These are phyloP conservation scores for Callinectes sapidus DNA, from an alignment of 2,888 invertebrate genomes.

Conservation along the genomic window DNA sequence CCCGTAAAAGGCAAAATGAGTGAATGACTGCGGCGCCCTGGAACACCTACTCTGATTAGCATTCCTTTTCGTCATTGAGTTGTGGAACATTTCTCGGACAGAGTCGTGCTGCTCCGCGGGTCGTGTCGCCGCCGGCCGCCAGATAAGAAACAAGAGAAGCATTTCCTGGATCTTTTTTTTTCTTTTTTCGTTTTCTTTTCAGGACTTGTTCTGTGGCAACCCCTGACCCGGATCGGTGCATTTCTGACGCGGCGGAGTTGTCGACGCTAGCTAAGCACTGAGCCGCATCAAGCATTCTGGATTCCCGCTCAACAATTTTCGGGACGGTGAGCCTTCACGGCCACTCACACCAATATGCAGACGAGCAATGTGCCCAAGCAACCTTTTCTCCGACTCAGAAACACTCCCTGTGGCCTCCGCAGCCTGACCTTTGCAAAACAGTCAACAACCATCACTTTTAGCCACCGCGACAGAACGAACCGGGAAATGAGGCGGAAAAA, in stretches of 20 bases:
- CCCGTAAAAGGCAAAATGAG: slow-evolving; percentile 41
- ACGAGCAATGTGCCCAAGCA: neutral
- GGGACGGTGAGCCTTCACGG: slow-evolving; percentile 28
- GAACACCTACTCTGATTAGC: slow-evolving; percentile 38
- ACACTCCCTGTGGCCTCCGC: neutral
- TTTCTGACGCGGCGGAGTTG: slow-evolving; percentile 49
- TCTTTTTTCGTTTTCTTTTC: slow-evolving; percentile 15
- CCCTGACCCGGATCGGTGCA: slow-evolving; percentile 58
- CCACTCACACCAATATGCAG: slow-evolving; percentile 23
- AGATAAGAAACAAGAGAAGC: slow-evolving; percentile 53
- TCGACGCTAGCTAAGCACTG: slow-evolving; percentile 29
- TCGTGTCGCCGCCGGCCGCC: slow-evolving; percentile 23
- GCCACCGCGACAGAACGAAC: neutral
- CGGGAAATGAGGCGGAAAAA: neutral
- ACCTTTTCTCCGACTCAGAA: slow-evolving; percentile 12
- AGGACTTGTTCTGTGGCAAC: slow-evolving; percentile 51
- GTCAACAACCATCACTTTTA: slow-evolving; percentile 4
- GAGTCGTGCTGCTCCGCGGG: slow-evolving; percentile 23
- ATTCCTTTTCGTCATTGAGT: slow-evolving; percentile 20
- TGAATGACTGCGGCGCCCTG: slow-evolving; percentile 28
- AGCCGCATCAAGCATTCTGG: slow-evolving; percentile 16
- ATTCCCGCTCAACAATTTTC: slow-evolving; percentile 22
- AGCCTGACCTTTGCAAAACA: neutral
- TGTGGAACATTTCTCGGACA: slow-evolving; percentile 28
- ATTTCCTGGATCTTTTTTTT: slow-evolving; percentile 59